Percentiles rank a stretch among this genome's conserved stretches.
Evolutionary conservation across 2,888 invertebrate species (phyloP).

Genomic region (Baronia brevicornis): DNA sequence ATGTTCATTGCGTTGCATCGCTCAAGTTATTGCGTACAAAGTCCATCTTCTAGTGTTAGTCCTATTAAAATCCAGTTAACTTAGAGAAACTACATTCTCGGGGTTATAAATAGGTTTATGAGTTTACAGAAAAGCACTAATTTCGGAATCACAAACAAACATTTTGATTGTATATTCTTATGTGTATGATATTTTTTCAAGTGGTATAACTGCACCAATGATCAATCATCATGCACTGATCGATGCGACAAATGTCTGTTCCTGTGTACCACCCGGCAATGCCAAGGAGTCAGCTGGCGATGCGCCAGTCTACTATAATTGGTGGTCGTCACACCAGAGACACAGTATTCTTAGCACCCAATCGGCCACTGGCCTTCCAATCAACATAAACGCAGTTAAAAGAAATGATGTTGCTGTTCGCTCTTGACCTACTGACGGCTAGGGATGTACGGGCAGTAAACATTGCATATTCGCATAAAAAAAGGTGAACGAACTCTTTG

Average conservation of each 20-base stretch:
- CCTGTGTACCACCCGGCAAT: conserved; percentile 48
- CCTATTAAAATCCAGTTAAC: too few relatives aligned
- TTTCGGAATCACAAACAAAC: too few relatives aligned
- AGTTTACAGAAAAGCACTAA: too few relatives aligned
- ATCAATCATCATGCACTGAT: too few relatives aligned
- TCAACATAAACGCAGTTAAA: conserved; percentile 38
- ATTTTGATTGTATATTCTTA: too few relatives aligned
- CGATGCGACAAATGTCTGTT: conserved; percentile 59
- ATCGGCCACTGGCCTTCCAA: conserved; percentile 70
- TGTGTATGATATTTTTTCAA: too few relatives aligned
- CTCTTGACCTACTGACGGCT: conserved; percentile 64
- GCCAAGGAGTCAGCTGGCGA: conserved; percentile 77
- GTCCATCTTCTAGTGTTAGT: too few relatives aligned
- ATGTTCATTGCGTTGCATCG: too few relatives aligned
- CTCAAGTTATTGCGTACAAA: too few relatives aligned
- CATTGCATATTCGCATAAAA: conserved; percentile 23
- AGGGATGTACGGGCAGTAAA: conserved; percentile 29
- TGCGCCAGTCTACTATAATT: conserved; percentile 91
- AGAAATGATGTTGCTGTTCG: conserved; percentile 53
- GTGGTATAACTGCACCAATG: too few relatives aligned
- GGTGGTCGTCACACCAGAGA: conserved; percentile 81
- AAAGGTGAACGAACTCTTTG: conserved; percentile 38
- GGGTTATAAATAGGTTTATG: too few relatives aligned
- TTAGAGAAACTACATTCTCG: too few relatives aligned
- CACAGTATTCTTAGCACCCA: conserved; percentile 80